Base-by-base conservation (phyloP, 2,888 invertebrate genomes). In the Tenthredo notha region DNA sequence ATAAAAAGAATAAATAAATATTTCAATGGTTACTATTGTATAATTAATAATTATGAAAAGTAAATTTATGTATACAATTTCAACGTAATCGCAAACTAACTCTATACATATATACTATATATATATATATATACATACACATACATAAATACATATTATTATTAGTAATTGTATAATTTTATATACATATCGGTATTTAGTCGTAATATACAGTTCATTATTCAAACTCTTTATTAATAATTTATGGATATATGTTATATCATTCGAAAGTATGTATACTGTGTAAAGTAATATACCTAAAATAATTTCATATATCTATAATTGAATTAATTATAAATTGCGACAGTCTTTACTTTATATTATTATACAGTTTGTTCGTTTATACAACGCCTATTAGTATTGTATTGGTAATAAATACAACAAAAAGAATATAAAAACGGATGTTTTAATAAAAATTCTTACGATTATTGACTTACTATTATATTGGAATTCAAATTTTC, bases 381-480 rank as follows among this genome's bases (percentile, higher is more conserved):
- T 47, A 70, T 67, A 67, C 47, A 67, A 4, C 47, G 83, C 83
- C 54, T 84, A 86, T 85, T 84, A 87, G 72, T 87, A 88, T 86
- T 87, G 87, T 87, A 88, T 87, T 87, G 84, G 85, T 88, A 88
- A 88, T 87, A 88, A 88, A 87, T 83, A 65, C 65, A 65, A 54
- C 50, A 84, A 74, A 84, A 83, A 87, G 86, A 84, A 74, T 70
- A 84, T 61, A 12, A 9, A 12, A 9, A 25, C 61, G 9, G n/a
- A 25, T 61, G 25, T n/a, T 33, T 40, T 70, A n/a, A n/a, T 33
- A 33, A 5, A 9, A n/a, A 70, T 3, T 70, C 4, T 37, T 29
- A 70, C 33, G 9, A 65, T 29, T 29, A 12, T 29, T 15, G 70
- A 29, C 12, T 15, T 3, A 18, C 33, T n/a, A n/a, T 6, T 25